phyloP scores from a whole-genome alignment of 92 coral and sea anemone species.

The Zoanthus sansibaricus region DNA sequence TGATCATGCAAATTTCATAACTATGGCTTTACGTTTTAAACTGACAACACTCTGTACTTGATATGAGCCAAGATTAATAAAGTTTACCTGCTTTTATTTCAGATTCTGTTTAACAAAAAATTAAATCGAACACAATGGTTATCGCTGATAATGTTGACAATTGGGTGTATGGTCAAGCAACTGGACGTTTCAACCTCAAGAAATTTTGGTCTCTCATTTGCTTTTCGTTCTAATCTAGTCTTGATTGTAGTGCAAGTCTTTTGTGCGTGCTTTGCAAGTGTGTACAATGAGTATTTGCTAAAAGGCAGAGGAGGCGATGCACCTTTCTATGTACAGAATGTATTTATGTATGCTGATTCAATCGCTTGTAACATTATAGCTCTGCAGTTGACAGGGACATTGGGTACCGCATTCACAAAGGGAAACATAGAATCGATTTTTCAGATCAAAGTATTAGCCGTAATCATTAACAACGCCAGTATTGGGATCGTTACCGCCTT shows the following conservation, averaged over 20 bases:
- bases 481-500: slow-evolving; percentile 93
- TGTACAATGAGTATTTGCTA: slow-evolving; percentile 94
- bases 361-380: slow-evolving; percentile 82
- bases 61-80: background rate
- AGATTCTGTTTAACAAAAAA: slow-evolving; percentile 86
- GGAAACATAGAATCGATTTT: slow-evolving; percentile 74
- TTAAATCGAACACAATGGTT: slow-evolving; percentile 84
- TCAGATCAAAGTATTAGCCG: slow-evolving; percentile 79
- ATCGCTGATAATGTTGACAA: slow-evolving; percentile 81
- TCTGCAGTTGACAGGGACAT: slow-evolving; percentile 75
- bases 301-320: slow-evolving; percentile 92
- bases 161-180: slow-evolving; percentile 93
- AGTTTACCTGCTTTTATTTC: slow-evolving; percentile 9
- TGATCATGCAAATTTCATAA: too few relatives aligned
- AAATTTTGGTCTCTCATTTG: slow-evolving; percentile 64
- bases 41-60: too few relatives aligned
- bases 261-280: slow-evolving; percentile 98
- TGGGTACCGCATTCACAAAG: slow-evolving; percentile 76
- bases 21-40: too few relatives aligned
- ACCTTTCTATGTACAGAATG: slow-evolving; percentile 88
- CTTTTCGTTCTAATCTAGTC: slow-evolving; percentile 75
- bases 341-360: slow-evolving; percentile 94
- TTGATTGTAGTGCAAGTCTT: slow-evolving; percentile 91
- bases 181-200: slow-evolving; percentile 58
- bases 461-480: slow-evolving; percentile 87